A percentile compares a stretch with the other conserved stretches of the same genome.
Conservation (phyloP, 2,113 vertebrate species). For the Columba livia region DNA sequence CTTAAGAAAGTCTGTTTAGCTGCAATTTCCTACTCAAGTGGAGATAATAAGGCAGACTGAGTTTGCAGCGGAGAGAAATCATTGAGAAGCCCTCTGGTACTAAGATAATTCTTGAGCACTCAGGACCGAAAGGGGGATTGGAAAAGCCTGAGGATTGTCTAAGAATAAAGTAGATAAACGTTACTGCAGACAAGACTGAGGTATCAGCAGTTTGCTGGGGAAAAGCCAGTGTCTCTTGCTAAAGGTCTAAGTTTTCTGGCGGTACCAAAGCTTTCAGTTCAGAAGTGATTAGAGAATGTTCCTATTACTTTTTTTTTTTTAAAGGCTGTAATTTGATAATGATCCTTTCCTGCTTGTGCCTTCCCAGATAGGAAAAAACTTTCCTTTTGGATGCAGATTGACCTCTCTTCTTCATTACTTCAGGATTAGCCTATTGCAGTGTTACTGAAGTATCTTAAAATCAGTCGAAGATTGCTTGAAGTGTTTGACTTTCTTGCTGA, state of each 20-base stretch:
- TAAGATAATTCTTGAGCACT: slow-evolving; percentile 26
- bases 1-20: slow-evolving; percentile 36
- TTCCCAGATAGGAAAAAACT: not conserved
- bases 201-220: not conserved
- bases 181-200: not conserved
- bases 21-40: slow-evolving; percentile 33
- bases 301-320: not conserved
- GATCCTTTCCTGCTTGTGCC: not conserved
- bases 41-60: slow-evolving; percentile 29
- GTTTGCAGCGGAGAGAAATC: not conserved
- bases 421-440: not conserved
- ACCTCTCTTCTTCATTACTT: not conserved
- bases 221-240: not conserved
- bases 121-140: not conserved
- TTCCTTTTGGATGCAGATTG: not conserved
- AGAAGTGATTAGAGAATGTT: not conserved
- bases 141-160: not conserved
- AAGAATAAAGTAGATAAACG: slow-evolving; percentile 11
- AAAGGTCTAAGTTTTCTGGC: not conserved
- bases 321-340: not conserved
- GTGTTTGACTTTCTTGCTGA: not conserved
- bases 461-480: not conserved
- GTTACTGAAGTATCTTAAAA: not conserved
- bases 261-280: not conserved
- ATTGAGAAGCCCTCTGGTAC: not conserved